Evolutionary conservation across 2,888 invertebrate genomes (phyloP).

Genomic region (Zygogramma bicolorata): DNA sequence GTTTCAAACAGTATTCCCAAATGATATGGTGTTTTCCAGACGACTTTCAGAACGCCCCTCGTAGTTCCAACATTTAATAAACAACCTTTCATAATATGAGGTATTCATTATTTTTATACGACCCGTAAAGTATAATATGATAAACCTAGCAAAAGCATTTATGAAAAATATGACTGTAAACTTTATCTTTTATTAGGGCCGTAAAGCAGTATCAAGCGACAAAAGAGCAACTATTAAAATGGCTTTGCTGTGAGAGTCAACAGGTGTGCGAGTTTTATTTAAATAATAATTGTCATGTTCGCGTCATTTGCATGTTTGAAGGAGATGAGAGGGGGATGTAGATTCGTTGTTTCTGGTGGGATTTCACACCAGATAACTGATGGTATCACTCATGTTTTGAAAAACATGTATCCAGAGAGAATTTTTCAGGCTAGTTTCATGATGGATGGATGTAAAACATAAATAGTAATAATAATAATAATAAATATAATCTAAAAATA

Average conservation of each 20-base stretch:
- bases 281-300: constrained; percentile 33
- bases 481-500: no score
- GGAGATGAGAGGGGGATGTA: neutral
- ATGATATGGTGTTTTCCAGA: no score
- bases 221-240: constrained; percentile 39
- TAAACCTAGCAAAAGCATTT: constrained; percentile 39
- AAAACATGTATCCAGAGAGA: no score
- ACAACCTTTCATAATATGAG: constrained; percentile 16
- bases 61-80: neutral
- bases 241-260: constrained; percentile 37
- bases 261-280: constrained; percentile 39
- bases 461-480: no score
- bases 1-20: no score
- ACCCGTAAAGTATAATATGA: constrained; percentile 38
- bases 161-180: constrained; percentile 41
- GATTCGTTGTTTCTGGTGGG: no score
- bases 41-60: neutral
- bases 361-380: no score
- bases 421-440: no score
- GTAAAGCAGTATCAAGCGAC: constrained; percentile 39
- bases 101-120: constrained; percentile 31
- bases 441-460: no score
- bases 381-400: no score
- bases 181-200: constrained; percentile 39
- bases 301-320: neutral